These are phyloP conservation scores for Tetranychus cinnabarinus DNA, from an alignment of 1,140 invertebrate species.

Conservation along the genomic window DNA sequence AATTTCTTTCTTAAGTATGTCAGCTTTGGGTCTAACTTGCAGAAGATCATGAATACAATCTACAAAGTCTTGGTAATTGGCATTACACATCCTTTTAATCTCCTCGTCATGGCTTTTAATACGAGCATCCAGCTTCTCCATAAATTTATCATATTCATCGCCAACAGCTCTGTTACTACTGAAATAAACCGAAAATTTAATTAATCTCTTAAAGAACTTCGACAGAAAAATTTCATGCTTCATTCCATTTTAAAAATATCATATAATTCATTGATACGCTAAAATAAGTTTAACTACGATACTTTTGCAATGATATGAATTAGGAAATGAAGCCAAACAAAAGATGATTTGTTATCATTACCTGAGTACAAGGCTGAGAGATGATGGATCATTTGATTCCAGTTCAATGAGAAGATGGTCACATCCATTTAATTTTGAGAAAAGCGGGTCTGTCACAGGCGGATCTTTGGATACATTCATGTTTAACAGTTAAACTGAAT, in stretches of 20 bases:
- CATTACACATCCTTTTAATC: slow-evolving; percentile 91
- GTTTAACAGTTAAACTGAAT: too few species aligned
- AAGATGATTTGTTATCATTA: slow-evolving; percentile 16
- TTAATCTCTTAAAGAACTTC: neutral
- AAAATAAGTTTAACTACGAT: neutral
- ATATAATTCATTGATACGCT: neutral
- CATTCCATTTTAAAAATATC: neutral
- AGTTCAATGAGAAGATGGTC: slow-evolving; percentile 36
- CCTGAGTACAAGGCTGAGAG: slow-evolving; percentile 36
- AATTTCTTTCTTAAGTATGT: slow-evolving; percentile 48
- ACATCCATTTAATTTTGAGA: too few species aligned
- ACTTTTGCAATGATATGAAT: neutral
- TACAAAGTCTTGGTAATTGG: slow-evolving; percentile 62
- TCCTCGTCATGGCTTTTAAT: slow-evolving; percentile 90
- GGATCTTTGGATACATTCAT: too few species aligned
- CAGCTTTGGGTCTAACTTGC: slow-evolving; percentile 72
- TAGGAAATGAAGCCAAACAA: neutral
- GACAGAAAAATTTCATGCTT: neutral
- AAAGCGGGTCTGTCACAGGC: too few species aligned
- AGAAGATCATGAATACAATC: slow-evolving; percentile 85
- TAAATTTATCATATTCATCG: slow-evolving; percentile 52
- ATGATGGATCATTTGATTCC: slow-evolving; percentile 35
- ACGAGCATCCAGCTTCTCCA: slow-evolving; percentile 64
- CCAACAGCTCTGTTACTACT: slow-evolving; percentile 28
- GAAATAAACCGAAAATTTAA: too few species aligned